Conservation (phyloP, 1,140 invertebrate genomes). For the Bradysia coprophila region DNA sequence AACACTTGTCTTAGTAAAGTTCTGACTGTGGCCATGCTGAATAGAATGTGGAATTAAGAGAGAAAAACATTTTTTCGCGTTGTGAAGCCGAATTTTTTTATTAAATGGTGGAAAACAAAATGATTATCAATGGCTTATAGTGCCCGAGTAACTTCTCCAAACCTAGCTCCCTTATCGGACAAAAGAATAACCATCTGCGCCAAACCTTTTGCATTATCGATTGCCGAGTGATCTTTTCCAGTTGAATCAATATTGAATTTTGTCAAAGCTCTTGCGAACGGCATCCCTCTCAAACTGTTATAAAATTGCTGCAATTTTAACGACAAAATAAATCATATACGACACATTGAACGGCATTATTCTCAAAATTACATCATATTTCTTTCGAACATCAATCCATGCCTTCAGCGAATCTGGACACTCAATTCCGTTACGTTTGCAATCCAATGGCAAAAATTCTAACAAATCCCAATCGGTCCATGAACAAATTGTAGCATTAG, state of each 20-base stretch:
- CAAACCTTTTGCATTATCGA: not conserved
- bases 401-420: not conserved
- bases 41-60: too few relatives aligned
- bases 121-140: too few relatives aligned
- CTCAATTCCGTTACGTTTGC: not conserved
- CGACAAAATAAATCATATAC: not conserved
- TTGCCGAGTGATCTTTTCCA: not conserved
- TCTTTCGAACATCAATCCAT: not conserved
- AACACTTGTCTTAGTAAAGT: too few relatives aligned
- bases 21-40: too few relatives aligned
- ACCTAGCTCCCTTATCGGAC: not conserved
- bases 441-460: not conserved
- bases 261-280: not conserved
- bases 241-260: not conserved
- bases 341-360: not conserved
- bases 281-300: not conserved
- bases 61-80: too few relatives aligned
- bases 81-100: too few relatives aligned
- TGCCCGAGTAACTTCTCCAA: not conserved
- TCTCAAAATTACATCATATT: not conserved
- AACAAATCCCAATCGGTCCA: not conserved
- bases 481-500: not conserved
- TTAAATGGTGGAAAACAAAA: too few relatives aligned
- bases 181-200: not conserved
- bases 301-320: not conserved